These are phyloP conservation scores for Sarcophaga bullata DNA, from an alignment of 1,140 invertebrate species.

Conservation along the genomic window DNA sequence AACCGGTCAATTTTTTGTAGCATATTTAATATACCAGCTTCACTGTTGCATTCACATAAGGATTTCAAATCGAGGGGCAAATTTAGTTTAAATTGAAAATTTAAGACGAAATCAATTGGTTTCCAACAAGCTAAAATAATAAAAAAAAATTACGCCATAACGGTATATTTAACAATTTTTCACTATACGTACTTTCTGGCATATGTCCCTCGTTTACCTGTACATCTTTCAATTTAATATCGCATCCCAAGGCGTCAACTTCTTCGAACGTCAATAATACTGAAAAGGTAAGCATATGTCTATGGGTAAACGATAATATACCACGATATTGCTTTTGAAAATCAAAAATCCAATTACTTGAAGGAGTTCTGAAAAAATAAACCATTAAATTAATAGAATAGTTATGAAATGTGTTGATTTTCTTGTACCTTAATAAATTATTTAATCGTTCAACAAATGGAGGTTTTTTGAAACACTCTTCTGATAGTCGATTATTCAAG, in stretches of 20 bases:
- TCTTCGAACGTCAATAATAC: constrained; percentile 21
- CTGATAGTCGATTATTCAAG: too few relatives aligned
- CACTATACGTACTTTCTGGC: constrained; percentile 1
- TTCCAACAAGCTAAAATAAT: constrained; percentile 43
- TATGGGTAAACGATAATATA: constrained; percentile 29
- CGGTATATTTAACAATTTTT: background rate
- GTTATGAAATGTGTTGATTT: background rate
- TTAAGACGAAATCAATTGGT: constrained; percentile 41
- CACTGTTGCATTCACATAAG: background rate
- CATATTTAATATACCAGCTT: constrained; percentile 21
- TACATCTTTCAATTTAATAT: constrained; percentile 31
- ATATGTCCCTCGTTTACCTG: background rate
- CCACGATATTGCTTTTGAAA: constrained; percentile 30
- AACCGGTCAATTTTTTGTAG: constrained; percentile 32
- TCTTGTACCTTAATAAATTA: constrained; percentile 6
- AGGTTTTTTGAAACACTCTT: background rate
- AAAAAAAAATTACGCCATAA: background rate
- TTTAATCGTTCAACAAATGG: constrained; percentile 7
- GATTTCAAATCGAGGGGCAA: constrained; percentile 33
- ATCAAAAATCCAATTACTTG: constrained; percentile 38
- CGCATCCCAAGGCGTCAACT: background rate
- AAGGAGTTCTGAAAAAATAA: constrained; percentile 23
- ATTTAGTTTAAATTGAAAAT: constrained; percentile 41
- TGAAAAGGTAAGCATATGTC: constrained; percentile 14
- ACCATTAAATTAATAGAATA: background rate